Conservation (phyloP, 2,797 vertebrate genomes). For the Cyclura pinguis region DNA sequence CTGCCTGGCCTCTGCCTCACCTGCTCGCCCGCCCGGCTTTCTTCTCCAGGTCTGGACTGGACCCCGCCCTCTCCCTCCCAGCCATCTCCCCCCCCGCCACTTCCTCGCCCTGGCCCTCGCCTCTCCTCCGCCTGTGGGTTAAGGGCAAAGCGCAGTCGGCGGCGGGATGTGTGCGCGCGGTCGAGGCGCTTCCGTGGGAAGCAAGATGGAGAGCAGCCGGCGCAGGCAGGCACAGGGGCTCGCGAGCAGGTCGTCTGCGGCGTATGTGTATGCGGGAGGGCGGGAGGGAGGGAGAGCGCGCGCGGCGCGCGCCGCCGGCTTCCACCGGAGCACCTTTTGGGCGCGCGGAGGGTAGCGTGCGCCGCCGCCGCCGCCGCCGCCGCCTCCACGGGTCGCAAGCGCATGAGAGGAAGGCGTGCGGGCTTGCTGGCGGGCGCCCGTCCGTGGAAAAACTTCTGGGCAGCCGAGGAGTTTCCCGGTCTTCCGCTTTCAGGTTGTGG, state of each 20-base stretch:
- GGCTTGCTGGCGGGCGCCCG: neutral
- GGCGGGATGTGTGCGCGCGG: neutral
- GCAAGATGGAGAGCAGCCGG: constrained; percentile 26
- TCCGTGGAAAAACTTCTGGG: too few relatives aligned
- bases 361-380: too few relatives aligned
- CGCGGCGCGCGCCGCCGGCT: too few relatives aligned
- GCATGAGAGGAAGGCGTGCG: neutral
- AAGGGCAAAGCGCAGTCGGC: neutral
- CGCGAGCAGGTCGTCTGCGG: neutral
- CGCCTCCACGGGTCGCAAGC: neutral
- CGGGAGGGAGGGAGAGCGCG: too few relatives aligned
- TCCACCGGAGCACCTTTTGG: too few relatives aligned
- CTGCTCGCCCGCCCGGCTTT: too few relatives aligned
- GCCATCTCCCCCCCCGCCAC: too few relatives aligned
- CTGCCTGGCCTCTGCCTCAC: neutral
- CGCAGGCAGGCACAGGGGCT: neutral
- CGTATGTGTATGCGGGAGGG: neutral
- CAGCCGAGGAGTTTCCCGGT: too few relatives aligned
- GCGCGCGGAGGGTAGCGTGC: too few relatives aligned
- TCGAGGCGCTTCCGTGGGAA: neutral
- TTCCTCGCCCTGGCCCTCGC: too few relatives aligned
- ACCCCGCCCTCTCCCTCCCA: neutral
- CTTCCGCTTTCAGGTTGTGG: too few relatives aligned
- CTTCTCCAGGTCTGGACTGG: neutral
- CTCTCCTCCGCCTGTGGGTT: neutral